Conservation (phyloP, 2,797 vertebrate genomes). For the Somateria mollissima region DNA sequence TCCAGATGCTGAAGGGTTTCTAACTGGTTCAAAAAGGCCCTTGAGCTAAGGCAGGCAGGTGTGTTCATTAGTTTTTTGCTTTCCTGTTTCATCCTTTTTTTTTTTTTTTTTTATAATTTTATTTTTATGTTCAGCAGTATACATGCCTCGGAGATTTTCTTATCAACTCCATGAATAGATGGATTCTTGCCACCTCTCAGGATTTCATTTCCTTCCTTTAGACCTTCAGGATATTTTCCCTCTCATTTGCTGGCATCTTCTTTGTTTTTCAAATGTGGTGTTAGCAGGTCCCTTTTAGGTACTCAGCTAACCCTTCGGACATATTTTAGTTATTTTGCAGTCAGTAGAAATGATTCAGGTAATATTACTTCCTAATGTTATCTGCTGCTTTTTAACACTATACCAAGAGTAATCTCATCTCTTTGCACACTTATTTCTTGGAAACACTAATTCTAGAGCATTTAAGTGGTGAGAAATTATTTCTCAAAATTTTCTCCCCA, state of each 20-base stretch:
- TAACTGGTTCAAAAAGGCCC: slow-evolving; percentile 37
- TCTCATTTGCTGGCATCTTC: slow-evolving; percentile 43
- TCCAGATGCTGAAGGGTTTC: slow-evolving; percentile 27
- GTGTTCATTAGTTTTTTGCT: slow-evolving; percentile 42
- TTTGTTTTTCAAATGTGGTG: slow-evolving; percentile 35
- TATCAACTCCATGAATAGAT: slow-evolving; percentile 14
- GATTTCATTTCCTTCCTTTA: slow-evolving; percentile 46
- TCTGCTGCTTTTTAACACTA: background rate
- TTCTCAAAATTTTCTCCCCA: background rate
- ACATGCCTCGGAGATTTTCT: slow-evolving; percentile 52
- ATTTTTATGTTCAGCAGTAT: slow-evolving; percentile 53
- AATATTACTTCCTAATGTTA: background rate
- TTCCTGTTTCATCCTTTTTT: slow-evolving; percentile 18
- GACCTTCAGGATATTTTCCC: slow-evolving; percentile 57
- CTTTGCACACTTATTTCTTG: background rate
- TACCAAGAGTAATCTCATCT: slow-evolving; percentile 1
- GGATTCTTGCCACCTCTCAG: background rate
- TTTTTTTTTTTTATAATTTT: background rate
- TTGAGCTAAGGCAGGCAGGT: slow-evolving; percentile 33
- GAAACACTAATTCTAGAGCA: slow-evolving; percentile 26
- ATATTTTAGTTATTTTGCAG: slow-evolving; percentile 9
- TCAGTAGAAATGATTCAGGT: slow-evolving; percentile 15
- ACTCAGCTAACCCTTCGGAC: background rate
- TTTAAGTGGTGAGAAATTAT: background rate
- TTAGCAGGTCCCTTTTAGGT: slow-evolving; percentile 8